Conservation (phyloP, 2,888 invertebrate species). For the Congeria kusceri region DNA sequence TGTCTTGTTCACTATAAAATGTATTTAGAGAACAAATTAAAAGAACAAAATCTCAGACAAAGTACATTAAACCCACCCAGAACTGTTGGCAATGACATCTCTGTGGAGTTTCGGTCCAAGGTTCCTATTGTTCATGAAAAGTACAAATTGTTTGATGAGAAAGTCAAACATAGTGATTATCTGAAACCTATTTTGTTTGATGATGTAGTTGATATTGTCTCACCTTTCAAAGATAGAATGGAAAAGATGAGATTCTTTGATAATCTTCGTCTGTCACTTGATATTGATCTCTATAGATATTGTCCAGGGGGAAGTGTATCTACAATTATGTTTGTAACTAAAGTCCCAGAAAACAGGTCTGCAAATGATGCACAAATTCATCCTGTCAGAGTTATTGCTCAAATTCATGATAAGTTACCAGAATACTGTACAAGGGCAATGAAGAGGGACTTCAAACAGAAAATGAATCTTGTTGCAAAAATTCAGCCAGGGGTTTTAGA, state of each 20-base stretch:
- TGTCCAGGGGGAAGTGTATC: slow-evolving; percentile 25
- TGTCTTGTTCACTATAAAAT: slow-evolving; percentile 16
- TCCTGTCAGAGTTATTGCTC: neutral
- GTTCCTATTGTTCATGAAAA: slow-evolving; percentile 4
- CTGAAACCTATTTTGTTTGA: slow-evolving; percentile 36
- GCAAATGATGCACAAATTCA: neutral
- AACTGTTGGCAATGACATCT: slow-evolving; percentile 16
- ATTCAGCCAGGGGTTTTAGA: slow-evolving; percentile 29
- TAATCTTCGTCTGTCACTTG: neutral
- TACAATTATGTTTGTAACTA: slow-evolving; percentile 18
- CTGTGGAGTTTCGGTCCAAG: slow-evolving; percentile 16
- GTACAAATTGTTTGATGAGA: slow-evolving; percentile 16
- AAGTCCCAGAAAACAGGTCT: slow-evolving; percentile 13
- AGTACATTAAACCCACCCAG: slow-evolving; percentile 15
- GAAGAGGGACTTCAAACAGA: slow-evolving; percentile 30
- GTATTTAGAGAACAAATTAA: slow-evolving; percentile 3
- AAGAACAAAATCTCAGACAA: neutral
- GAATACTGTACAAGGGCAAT: slow-evolving; percentile 49
- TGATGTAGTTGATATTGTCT: slow-evolving; percentile 17
- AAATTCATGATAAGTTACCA: slow-evolving; percentile 20
- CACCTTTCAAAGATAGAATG: slow-evolving; percentile 18
- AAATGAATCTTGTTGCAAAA: slow-evolving; percentile 27
- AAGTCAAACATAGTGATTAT: neutral
- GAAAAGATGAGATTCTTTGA: slow-evolving; percentile 19
- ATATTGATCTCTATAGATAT: slow-evolving; percentile 24